Evolutionary conservation across 2,113 vertebrate genomes (phyloP), one percentile per base, ranked within the genome.

Genomic region (Acinonyx jubatus): DNA sequence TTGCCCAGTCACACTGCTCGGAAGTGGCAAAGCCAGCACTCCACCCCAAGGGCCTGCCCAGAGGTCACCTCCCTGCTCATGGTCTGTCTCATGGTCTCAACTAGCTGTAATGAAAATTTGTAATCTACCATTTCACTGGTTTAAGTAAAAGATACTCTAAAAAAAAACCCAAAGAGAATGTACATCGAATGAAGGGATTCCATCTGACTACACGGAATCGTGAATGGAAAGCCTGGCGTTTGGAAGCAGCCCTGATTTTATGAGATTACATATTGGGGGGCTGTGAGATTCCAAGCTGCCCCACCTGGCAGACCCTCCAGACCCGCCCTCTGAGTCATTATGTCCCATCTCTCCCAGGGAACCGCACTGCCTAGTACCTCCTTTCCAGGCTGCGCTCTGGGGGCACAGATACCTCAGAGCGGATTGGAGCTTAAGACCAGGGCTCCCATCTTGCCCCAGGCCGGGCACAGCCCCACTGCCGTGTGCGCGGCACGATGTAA

Each of bases 181-280:
- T 57, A 83, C 80, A 29, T 61, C 25, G 66, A 80, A 50, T 33
- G 73, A 15, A 65, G 48, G 45, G 10, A 79, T 15, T 55, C 9
- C 13, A 16, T n/a, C 36, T 3, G 23, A 23, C 73, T 3, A 21
- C 14, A 41, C 27, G 81, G n/a, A 63, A 68, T 7, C 5, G 73
- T 14, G 18, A 55, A 66, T 3, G 13, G 33, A n/a, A 57, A 73
- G 69, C 15, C 31, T 11, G 55, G 31, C 4, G 0, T 29, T 23
- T 33, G 12, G 38, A 50, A 79, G 27, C 45, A 33, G 7, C 45
- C 50, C 65, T 76, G 45, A 29, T 27, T 71, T 61, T 7, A 16
- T 9, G 11, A 73, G 18, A 19, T 3, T 3, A 4, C 10, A 0
- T 33, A 25, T 31, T 3, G 0, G 10, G 15, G 15, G 48, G 25